Conservation (phyloP, 1,140 invertebrate species). For the Conus ventricosus region DNA sequence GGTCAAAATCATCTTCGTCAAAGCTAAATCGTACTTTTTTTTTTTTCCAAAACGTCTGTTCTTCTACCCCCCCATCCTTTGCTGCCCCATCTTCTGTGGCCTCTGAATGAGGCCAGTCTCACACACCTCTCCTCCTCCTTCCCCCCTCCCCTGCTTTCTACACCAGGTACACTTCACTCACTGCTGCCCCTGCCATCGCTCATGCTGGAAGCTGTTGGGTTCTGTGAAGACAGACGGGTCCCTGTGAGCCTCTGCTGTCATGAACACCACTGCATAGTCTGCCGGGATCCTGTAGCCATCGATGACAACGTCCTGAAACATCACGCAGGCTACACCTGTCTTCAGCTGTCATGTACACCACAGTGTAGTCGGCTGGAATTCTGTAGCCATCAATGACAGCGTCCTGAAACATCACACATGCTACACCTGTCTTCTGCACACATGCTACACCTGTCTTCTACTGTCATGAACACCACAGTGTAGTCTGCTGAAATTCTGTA, state of each 20-base stretch:
- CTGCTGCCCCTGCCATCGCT: constrained; percentile 52
- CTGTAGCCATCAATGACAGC: constrained; percentile 50
- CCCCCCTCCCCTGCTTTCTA: too few relatives aligned
- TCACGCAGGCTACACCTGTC: background rate
- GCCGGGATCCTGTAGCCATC: constrained; percentile 55
- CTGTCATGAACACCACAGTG: constrained; percentile 58
- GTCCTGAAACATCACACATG: constrained; percentile 41
- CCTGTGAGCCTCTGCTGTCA: constrained; percentile 57
- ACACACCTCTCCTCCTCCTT: too few relatives aligned
- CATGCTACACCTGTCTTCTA: constrained; percentile 19
- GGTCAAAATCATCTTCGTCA: too few relatives aligned
- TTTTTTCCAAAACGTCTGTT: too few relatives aligned
- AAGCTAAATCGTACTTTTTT: too few relatives aligned
- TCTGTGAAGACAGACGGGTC: constrained; percentile 57
- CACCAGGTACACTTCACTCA: constrained; percentile 28
- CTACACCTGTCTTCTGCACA: background rate
- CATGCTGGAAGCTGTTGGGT: constrained; percentile 55
- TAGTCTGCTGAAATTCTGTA: constrained; percentile 55
- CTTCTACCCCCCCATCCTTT: too few relatives aligned
- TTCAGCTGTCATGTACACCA: constrained; percentile 54
- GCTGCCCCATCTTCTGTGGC: too few relatives aligned
- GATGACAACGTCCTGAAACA: constrained; percentile 47
- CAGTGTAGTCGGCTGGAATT: constrained; percentile 55
- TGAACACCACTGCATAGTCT: constrained; percentile 59
- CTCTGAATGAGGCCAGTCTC: too few relatives aligned